Evolutionary conservation across 2,113 vertebrate species (phyloP).

Genomic region (Pontoporia blainvillei): DNA sequence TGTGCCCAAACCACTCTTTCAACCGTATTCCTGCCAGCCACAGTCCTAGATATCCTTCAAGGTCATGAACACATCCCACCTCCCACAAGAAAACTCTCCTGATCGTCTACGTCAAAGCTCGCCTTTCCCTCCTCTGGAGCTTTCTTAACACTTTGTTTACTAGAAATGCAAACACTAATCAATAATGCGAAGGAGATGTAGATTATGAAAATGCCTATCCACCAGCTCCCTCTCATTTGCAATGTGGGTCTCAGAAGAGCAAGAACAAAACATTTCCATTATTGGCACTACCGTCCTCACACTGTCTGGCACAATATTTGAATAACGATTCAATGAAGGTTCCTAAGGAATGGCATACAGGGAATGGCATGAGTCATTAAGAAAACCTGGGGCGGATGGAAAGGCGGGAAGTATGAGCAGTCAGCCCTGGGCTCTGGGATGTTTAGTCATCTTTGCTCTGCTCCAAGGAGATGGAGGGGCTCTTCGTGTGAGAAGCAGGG

Average conservation of each 20-base stretch:
- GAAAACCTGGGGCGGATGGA: not conserved
- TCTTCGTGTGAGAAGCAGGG: not conserved
- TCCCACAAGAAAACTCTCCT: not conserved
- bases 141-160: not conserved
- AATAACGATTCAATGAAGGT: not conserved
- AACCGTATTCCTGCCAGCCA: not conserved
- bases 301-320: conserved; percentile 18
- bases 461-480: not conserved
- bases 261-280: not conserved
- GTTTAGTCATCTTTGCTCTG: not conserved
- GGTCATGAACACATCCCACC: not conserved
- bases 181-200: not conserved
- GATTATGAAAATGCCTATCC: not conserved
- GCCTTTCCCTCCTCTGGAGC: not conserved
- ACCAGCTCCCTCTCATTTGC: not conserved
- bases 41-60: not conserved
- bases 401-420: not conserved
- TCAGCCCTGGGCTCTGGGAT: not conserved
- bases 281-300: not conserved
- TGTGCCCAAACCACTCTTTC: not conserved
- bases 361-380: not conserved
- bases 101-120: not conserved
- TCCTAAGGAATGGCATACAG: not conserved
- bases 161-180: not conserved
- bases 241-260: not conserved